Evolutionary conservation across 1,140 invertebrate genomes (phyloP), one percentile per base, ranked within the genome.

Genomic region (Holotrichia oblita): DNA sequence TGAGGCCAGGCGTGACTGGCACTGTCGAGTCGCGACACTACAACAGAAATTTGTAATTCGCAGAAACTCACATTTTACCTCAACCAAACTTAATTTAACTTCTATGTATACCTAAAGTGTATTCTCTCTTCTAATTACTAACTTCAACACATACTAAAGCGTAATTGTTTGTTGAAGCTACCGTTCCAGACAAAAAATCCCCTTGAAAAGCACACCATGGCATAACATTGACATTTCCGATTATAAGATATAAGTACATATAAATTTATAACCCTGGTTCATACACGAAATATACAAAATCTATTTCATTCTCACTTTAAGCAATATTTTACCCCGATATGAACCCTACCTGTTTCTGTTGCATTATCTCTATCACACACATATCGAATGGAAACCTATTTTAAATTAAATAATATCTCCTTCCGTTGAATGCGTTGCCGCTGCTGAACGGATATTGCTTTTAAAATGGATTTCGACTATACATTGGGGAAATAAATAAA

Each of bases 401-500:
- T 55, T 55, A 55, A 55, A 55, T 55, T 14, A 17, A 55, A 55
- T n/a, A 55, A 7, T 55, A n/a, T n/a, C 48, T n/a, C 48, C n/a
- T 55, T n/a, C 4, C 2, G 27, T 34, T 55, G 9, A 10, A 10
- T 44, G 42, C 42, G 48, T 55, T 55, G 48, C 14, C 17, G 27
- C 27, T 55, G 14, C 14, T 17, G 6, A 17, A 7, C 14, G 48
- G 48, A 55, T 55, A 55, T 55, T 55, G 48, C 48, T 55, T 55
- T 69, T 69, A 69, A 69, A 69, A 69, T 69, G 27, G 61, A 24
- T 27, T 69, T 27, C 22, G 61, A 27, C 20, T 69, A 69, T 55
- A 55, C 48, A 69, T n/a, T 22, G 61, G 22, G 22, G 10, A 34
- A 69, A 69, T 69, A 69, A 69, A 69, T 69, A 69, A 69, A 69